These are phyloP conservation scores for Lagodon rhomboides DNA, from an alignment of 2,797 vertebrate genomes.

Conservation along the genomic window DNA sequence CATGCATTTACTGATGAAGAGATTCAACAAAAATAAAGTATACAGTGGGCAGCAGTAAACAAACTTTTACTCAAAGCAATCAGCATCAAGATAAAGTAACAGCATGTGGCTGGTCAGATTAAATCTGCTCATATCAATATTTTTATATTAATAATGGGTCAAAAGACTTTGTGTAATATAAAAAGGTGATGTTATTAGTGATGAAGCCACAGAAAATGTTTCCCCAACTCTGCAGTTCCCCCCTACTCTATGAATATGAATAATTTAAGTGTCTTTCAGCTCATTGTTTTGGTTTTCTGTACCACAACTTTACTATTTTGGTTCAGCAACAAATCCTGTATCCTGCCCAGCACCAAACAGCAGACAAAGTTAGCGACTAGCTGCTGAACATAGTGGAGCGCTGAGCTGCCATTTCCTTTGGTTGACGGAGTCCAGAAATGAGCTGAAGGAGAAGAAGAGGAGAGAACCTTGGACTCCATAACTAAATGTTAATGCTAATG, in stretches of 20 bases:
- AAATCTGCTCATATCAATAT: conserved; percentile 16
- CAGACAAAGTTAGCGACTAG: no score
- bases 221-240: background rate
- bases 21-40: conserved; percentile 18
- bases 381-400: background rate
- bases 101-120: conserved; percentile 19
- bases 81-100: background rate
- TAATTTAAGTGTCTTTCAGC: no score
- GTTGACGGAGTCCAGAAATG: background rate
- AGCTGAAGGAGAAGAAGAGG: background rate
- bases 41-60: conserved; percentile 1
- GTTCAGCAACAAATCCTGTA: background rate
- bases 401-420: background rate
- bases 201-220: background rate
- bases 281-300: background rate
- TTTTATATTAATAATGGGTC: conserved; percentile 3
- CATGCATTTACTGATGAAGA: conserved; percentile 29
- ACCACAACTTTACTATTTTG: background rate
- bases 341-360: background rate
- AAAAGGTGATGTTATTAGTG: background rate
- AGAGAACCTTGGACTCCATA: background rate
- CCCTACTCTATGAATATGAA: no score
- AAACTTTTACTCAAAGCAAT: conserved; percentile 4
- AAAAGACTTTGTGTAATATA: background rate
- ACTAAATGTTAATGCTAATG: no score